Evolutionary conservation across 2,888 invertebrate genomes (phyloP).

Genomic region (Synanthedon myopaeformis): DNA sequence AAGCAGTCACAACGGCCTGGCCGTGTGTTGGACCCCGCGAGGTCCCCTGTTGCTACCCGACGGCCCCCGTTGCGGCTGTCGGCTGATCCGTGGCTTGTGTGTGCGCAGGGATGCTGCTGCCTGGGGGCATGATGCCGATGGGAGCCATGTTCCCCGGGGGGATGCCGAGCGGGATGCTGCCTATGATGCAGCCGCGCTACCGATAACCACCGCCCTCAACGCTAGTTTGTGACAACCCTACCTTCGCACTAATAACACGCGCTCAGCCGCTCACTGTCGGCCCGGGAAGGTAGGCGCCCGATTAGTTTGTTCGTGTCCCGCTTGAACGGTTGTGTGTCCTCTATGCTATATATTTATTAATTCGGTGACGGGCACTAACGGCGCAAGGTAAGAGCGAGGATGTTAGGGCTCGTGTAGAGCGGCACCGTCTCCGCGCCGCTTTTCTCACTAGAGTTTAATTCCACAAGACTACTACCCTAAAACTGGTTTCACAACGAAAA

Average conservation of each 20-base stretch:
- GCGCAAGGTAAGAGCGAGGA: constrained; percentile 23
- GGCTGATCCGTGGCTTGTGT: constrained; percentile 15
- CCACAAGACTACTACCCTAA: too few species aligned
- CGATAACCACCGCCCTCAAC: constrained; percentile 73
- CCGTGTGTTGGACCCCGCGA: constrained; percentile 44
- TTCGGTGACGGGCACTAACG: constrained; percentile 32
- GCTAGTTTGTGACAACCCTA: constrained; percentile 5
- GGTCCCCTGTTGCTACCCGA: constrained; percentile 32
- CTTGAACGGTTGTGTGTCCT: constrained; percentile 34
- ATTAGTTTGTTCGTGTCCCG: constrained; percentile 23
- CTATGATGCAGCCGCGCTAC: constrained; percentile 87
- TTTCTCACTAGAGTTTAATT: too few species aligned
- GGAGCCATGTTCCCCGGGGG: constrained; percentile 64
- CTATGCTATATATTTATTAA: constrained; percentile 21
- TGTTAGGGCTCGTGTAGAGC: background rate
- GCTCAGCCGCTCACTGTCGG: constrained; percentile 11
- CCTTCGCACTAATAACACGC: constrained; percentile 12
- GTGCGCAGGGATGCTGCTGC: constrained; percentile 63
- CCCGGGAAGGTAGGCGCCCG: constrained; percentile 36
- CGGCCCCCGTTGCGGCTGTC: constrained; percentile 3
- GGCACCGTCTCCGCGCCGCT: constrained; percentile 1
- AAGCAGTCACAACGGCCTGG: constrained; percentile 46
- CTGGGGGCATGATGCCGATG: constrained; percentile 63
- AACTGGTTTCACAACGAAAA: too few species aligned
- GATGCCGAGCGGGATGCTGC: constrained; percentile 41